Base-by-base conservation (phyloP, 2,888 invertebrate species). In the Philhelius pedissequus region DNA sequence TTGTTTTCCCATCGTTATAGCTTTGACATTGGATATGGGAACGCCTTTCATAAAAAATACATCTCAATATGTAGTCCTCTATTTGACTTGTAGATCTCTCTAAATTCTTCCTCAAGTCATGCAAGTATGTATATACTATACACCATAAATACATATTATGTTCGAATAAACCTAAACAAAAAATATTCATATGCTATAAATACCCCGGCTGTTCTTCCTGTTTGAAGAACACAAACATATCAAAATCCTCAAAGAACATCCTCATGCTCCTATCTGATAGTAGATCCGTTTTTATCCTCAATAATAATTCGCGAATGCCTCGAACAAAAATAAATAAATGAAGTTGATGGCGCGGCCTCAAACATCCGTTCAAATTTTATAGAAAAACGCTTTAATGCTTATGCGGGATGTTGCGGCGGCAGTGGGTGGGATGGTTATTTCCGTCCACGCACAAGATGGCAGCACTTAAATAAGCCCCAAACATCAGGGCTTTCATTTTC, bases 401-500 rank as follows among this genome's bases (percentile, higher is more conserved):
- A 43, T 22, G 11, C 18, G 11, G 43, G 15, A 18, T 35, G 18
- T 43, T 25, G 25, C 15, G 2, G 5, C 27, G 40, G 32, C n/a
- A n/a, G n/a, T n/a, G n/a, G n/a, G n/a, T n/a, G n/a, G n/a, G n/a
- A n/a, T n/a, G n/a, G n/a, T n/a, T 20, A 35, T 56, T 35, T 27
- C 35, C 35, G 20, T 7, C 56, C 25, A 40, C 9, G 15, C 40
- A 60, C 15, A 38, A 40, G 60, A 60, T 11, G 18, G 6, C n/a
- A 40, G 27, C 32, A 32, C 54, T 32, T 20, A 58, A 60, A 40
- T 27, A 27, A 43, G 54, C 68, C 64, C 40, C 68, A 68, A 68
- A 58, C 62, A 68, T 54, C 43, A 38, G 73, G 71, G 50, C 62
- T 54, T 27, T 40, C 54, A 52, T 78, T 78, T 83, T 48, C 68